These are phyloP conservation scores for Gorsachius magnificus DNA, from an alignment of 2,797 vertebrate genomes.

Conservation along the genomic window DNA sequence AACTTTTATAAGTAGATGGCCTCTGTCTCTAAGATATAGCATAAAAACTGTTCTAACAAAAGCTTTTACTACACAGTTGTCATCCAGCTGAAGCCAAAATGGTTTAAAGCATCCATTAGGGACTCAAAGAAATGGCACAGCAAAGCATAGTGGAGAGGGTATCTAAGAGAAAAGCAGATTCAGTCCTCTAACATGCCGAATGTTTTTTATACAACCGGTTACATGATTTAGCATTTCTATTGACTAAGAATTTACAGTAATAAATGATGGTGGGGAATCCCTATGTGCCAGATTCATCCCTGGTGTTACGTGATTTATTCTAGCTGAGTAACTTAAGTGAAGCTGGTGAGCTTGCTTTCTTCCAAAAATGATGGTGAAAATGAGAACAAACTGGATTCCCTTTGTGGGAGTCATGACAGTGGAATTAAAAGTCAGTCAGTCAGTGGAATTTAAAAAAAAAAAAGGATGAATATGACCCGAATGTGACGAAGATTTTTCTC, in stretches of 20 bases:
- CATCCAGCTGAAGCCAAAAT: background rate
- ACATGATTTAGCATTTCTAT: background rate
- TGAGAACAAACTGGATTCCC: background rate
- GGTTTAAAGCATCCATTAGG: background rate
- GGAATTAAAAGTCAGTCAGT: no score
- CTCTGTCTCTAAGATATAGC: background rate
- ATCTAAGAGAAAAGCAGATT: background rate
- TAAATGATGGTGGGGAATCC: conserved; percentile 2
- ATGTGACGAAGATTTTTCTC: conserved; percentile 26
- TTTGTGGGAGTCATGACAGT: conserved; percentile 11
- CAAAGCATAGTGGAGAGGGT: background rate
- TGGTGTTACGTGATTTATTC: background rate
- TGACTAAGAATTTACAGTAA: background rate
- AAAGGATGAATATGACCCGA: background rate
- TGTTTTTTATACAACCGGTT: background rate
- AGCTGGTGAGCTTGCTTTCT: conserved; percentile 6
- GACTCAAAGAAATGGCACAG: background rate
- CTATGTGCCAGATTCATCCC: background rate
- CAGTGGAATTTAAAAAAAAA: background rate
- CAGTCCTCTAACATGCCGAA: background rate
- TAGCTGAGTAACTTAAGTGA: background rate
- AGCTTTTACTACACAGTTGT: background rate
- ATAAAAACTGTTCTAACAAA: background rate
- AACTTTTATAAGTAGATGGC: background rate
- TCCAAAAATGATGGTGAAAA: background rate